phyloP scores from a whole-genome alignment of 2,888 invertebrate species.

The Tiliacea aurago region DNA sequence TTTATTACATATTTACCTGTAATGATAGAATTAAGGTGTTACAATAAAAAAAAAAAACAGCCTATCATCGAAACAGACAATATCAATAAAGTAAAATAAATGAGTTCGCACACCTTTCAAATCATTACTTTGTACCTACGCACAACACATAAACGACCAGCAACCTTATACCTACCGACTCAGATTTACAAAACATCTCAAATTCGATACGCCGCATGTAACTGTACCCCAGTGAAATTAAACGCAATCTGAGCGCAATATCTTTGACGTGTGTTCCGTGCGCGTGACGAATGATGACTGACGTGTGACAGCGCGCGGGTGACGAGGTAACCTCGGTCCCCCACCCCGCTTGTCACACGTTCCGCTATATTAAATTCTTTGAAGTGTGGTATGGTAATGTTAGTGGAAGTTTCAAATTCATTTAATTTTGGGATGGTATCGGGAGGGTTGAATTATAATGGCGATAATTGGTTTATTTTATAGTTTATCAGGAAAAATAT shows the following conservation, averaged over 20 bases:
- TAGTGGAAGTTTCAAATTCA: conserved; percentile 59
- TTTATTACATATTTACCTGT: no score
- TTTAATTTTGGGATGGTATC: conserved; percentile 40
- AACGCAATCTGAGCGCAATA: conserved; percentile 79
- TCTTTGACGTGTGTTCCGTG: conserved; percentile 76
- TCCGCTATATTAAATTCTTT: conserved; percentile 78
- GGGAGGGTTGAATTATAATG: conserved; percentile 15
- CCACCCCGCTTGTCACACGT: conserved; percentile 64
- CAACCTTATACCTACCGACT: conserved; percentile 14
- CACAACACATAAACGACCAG: neutral
- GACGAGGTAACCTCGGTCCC: conserved; percentile 73
- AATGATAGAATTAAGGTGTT: no score
- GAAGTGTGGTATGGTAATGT: conserved; percentile 66
- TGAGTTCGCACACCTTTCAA: no score
- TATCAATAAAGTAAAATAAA: neutral
- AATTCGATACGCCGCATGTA: conserved; percentile 65
- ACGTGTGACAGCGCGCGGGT: conserved; percentile 75
- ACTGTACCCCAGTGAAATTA: conserved; percentile 74
- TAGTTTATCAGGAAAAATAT: neutral
- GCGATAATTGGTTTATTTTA: conserved; percentile 25
- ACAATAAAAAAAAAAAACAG: neutral
- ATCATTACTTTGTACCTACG: no score
- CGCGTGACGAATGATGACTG: conserved; percentile 88
- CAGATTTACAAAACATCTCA: conserved; percentile 62
- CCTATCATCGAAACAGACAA: no score